phyloP scores from a whole-genome alignment of 2,797 vertebrate species.

The Cetoscarus ocellatus region DNA sequence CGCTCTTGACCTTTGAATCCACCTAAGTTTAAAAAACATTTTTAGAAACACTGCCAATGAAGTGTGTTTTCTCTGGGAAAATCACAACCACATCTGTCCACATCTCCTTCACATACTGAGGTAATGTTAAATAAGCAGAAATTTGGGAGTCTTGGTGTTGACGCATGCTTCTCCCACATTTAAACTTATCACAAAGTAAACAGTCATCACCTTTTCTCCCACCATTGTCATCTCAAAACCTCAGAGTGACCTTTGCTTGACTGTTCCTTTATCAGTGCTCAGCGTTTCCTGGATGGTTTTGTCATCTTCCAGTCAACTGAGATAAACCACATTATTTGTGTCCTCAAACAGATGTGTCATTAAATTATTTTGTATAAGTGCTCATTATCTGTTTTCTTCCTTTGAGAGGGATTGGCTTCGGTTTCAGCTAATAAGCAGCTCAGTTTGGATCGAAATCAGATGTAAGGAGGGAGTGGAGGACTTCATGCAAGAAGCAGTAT shows the following conservation, averaged over 20 bases:
- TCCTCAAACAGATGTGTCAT: background rate
- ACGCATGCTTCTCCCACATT: conserved; percentile 4
- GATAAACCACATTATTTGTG: conserved; percentile 4
- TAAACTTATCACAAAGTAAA: background rate
- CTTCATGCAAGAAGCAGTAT: conserved; percentile 22
- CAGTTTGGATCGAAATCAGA: conserved; percentile 1
- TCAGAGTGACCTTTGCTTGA: conserved; percentile 16
- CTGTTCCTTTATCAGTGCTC: conserved; percentile 15
- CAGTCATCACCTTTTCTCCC: background rate
- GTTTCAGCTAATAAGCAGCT: conserved; percentile 57
- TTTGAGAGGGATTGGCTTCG: background rate
- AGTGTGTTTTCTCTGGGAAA: background rate
- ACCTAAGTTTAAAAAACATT: too few species aligned
- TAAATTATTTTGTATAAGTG: background rate
- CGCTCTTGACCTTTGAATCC: too few species aligned
- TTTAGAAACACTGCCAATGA: background rate
- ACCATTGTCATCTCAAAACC: conserved; percentile 30
- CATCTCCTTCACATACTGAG: conserved; percentile 38
- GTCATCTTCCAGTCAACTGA: conserved; percentile 9
- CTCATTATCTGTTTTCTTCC: conserved; percentile 12
- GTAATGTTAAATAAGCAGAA: background rate
- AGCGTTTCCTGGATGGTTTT: conserved; percentile 26
- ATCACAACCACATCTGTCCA: conserved; percentile 27
- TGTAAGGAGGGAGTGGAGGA: background rate
- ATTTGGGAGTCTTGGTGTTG: conserved; percentile 11